phyloP scores from a whole-genome alignment of 2,888 invertebrate species.

The Pocota personata region DNA sequence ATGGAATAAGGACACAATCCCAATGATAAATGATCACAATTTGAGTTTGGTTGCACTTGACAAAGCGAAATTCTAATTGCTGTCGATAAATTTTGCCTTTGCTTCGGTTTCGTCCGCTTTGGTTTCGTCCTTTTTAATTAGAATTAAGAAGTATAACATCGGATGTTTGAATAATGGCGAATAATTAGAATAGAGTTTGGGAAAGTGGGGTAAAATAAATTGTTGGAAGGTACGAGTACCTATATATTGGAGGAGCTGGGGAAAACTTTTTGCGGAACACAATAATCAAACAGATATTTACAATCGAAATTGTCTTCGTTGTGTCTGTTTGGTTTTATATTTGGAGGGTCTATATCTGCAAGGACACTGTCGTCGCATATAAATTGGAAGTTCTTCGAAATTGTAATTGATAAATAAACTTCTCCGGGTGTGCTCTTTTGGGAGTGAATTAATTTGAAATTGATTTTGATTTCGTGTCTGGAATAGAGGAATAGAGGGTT shows the following conservation, averaged over 20 bases:
- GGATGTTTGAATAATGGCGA: not conserved
- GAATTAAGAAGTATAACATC: not conserved
- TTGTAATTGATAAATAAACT: conserved; percentile 28
- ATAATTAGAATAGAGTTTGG: not conserved
- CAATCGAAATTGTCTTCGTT: not conserved
- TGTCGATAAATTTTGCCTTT: conserved; percentile 21
- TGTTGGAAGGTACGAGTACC: not conserved
- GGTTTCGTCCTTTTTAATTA: conserved; percentile 9
- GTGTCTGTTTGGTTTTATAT: not conserved
- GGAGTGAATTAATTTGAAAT: conserved; percentile 27
- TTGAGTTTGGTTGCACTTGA: conserved; percentile 41
- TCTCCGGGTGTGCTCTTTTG: not conserved
- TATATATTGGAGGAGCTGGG: no score
- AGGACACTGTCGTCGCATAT: not conserved
- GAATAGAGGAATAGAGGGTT: not conserved
- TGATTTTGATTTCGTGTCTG: conserved; percentile 1
- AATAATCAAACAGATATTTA: not conserved
- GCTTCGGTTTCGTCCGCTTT: not conserved
- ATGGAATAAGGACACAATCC: conserved; percentile 26
- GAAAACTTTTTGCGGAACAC: not conserved
- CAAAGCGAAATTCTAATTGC: conserved; percentile 17
- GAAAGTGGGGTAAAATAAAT: not conserved
- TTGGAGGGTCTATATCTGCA: not conserved
- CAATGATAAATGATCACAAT: conserved; percentile 28
- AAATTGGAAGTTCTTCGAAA: conserved; percentile 6